Percentiles rank a stretch among this genome's conserved stretches.
Conservation (phyloP, 2,113 vertebrate species). For the Semnornis frantzii region DNA sequence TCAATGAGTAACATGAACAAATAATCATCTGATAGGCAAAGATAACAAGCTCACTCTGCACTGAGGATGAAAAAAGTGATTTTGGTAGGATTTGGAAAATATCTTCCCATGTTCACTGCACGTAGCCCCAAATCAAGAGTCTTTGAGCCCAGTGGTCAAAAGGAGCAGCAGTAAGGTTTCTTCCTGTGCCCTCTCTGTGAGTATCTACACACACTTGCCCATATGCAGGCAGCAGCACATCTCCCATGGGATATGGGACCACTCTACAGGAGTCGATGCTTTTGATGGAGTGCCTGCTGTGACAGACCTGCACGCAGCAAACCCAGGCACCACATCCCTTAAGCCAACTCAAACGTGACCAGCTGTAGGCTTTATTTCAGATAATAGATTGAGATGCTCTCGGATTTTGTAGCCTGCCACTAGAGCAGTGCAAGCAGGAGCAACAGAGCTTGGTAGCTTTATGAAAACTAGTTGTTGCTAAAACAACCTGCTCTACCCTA, state of each 20-base stretch:
- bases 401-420: background rate
- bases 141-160: background rate
- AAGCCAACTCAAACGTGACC: background rate
- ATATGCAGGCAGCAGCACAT: background rate
- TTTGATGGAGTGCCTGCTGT: background rate
- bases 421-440: background rate
- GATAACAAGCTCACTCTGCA: background rate
- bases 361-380: background rate
- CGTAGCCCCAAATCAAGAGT: accelerated
- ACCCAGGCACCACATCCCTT: accelerated
- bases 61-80: background rate
- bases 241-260: background rate
- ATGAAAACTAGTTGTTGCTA: background rate
- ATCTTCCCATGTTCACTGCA: background rate
- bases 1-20: constrained; percentile 3
- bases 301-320: background rate
- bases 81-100: background rate
- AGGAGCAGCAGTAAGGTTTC: background rate
- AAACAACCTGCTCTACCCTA: background rate
- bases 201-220: background rate
- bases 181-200: background rate
- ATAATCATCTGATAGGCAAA: constrained; percentile 3
- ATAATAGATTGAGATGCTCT: background rate
- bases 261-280: background rate
- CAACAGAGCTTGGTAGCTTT: background rate